Conservation (phyloP, 1,140 invertebrate genomes). For the Vanessa tameamea region DNA sequence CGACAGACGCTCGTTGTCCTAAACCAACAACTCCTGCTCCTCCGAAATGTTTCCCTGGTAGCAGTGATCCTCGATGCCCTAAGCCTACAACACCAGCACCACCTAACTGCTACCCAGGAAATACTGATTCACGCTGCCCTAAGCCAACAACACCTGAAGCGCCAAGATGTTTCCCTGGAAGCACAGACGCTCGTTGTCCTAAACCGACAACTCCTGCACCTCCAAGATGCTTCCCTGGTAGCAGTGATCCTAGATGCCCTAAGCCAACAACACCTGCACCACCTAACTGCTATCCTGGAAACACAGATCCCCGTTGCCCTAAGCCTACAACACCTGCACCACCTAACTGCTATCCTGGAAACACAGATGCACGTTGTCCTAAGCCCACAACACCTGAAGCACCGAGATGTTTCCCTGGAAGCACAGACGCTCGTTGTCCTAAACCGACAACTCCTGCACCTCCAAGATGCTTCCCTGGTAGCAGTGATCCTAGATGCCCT, state of each 20-base stretch:
- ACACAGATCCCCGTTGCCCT: constrained; percentile 36
- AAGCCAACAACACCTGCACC: constrained; percentile 48
- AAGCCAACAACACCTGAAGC: constrained; percentile 42
- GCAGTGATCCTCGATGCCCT: neutral
- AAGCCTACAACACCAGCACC: constrained; percentile 38
- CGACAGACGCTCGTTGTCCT: neutral
- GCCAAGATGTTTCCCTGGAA: constrained; percentile 61
- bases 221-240: constrained; percentile 66
- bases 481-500: constrained; percentile 68
- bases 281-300: constrained; percentile 71
- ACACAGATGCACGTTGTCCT: constrained; percentile 59
- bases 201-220: constrained; percentile 41
- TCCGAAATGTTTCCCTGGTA: neutral
- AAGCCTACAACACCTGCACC: constrained; percentile 17
- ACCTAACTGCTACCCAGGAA: constrained; percentile 28
- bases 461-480: constrained; percentile 34
- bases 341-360: constrained; percentile 68
- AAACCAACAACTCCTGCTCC: neutral
- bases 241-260: constrained; percentile 69
- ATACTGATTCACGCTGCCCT: constrained; percentile 64
- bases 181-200: constrained; percentile 53
- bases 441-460: constrained; percentile 35
- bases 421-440: constrained; percentile 15
- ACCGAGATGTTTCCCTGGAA: constrained; percentile 69
- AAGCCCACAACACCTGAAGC: constrained; percentile 48